Conservation (phyloP, 1,140 invertebrate genomes). For the Drosophila parabipectinata region DNA sequence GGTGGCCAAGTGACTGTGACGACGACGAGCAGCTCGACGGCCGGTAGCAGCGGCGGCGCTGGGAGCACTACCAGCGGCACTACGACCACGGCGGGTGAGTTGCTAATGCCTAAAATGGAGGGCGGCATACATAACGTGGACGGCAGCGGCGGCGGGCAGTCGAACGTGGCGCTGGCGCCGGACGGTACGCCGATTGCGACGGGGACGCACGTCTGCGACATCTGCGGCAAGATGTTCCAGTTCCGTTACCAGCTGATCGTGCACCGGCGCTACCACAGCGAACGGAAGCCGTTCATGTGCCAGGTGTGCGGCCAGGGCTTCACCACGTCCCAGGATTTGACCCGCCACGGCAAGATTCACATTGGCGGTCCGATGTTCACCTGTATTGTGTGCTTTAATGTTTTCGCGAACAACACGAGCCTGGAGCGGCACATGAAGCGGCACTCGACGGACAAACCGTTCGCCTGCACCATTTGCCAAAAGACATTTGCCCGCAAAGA, state of each 20-base stretch:
- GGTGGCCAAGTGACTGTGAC: conserved; percentile 45
- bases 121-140: conserved; percentile 85
- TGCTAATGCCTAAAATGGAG: conserved; percentile 86
- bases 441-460: conserved; percentile 92
- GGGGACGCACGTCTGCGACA: conserved; percentile 91
- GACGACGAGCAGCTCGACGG: conserved; percentile 51
- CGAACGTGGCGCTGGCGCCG: conserved; percentile 85
- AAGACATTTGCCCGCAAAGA: conserved; percentile 95
- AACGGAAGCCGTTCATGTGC: conserved; percentile 92
- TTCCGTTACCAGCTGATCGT: conserved; percentile 94
- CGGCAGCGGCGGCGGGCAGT: conserved; percentile 83
- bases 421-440: conserved; percentile 91
- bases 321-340: conserved; percentile 89
- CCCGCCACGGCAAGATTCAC: conserved; percentile 92
- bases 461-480: conserved; percentile 92
- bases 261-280: conserved; percentile 91
- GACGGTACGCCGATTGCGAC: conserved; percentile 85
- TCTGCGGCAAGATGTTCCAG: conserved; percentile 93
- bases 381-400: conserved; percentile 90
- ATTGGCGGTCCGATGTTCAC: conserved; percentile 90
- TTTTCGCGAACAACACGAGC: conserved; percentile 89
- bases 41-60: conserved; percentile 28
- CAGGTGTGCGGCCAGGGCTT: conserved; percentile 93
- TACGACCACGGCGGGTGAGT: conserved; percentile 68
- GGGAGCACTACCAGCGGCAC: conserved; percentile 54